Base-by-base conservation (phyloP, 2,797 vertebrate genomes). In the Dendrocincla tyrannina region DNA sequence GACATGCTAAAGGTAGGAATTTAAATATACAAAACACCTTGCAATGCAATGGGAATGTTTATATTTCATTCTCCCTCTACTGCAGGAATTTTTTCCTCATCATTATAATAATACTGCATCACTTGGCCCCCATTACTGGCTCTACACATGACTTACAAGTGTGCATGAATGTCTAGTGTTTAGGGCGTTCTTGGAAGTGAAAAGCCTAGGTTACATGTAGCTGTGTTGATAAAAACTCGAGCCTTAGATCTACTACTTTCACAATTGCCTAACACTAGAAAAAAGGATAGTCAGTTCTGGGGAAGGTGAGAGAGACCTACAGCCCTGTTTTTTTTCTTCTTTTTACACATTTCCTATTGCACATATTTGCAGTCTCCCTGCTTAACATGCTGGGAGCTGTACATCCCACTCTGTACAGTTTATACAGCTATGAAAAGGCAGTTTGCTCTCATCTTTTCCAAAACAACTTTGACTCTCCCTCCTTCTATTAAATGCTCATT, bases 171-270 rank as follows among this genome's bases (percentile, higher is more conserved):
- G 11, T 49, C 49, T 22, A 53, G 13, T 9, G 10, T 56, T 89
- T 28, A 18, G 39, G 17, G 2, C 4, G 7, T 39, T 56, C 11
- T 58, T 55, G n/a, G 12, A 85, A 83, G 6, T 49, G 18, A 67
- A 67, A 88, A 82, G 13, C 5, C 35, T n/a, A 24, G 20, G 12
- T 39, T 76, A 32, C 25, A 37, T 17, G 33, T 14, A 55, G 12
- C 2, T 25, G 7, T 27, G 17, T 4, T 63, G 83, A 52, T 42
- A 44, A 83, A 79, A 85, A 2, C n/a, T 79, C 0, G 0, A 80
- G 28, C 30, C 33, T 63, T 77, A 13, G 23, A 20, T 60, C 32
- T 52, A 22, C 33, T 70, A 35, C 11, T 52, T 83, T 35, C 32
- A 52, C 25, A 41, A 15, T 55, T 42, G 19, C 14, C n/a, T 47